Evolutionary conservation across 2,113 vertebrate species (phyloP).

Genomic region (Psittacula cyanocephala): DNA sequence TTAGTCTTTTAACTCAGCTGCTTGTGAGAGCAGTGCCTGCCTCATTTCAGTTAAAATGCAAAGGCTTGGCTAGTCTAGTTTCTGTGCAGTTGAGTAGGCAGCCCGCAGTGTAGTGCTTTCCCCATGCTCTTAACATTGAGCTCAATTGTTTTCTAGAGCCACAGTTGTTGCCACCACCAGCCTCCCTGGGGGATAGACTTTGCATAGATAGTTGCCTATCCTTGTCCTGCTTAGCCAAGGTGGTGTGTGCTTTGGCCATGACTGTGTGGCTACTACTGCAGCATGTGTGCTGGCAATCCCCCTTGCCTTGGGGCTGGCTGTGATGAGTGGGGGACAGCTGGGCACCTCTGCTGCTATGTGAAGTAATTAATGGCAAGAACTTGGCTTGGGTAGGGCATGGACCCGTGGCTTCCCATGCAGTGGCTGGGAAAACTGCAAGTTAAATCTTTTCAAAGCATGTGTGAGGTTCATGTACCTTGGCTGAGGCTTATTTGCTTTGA

Average conservation of each 20-base stretch:
- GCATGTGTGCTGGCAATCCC: background rate
- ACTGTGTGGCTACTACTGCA: background rate
- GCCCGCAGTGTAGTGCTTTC: background rate
- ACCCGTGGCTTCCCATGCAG: background rate
- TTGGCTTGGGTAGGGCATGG: background rate
- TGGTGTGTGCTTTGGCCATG: rapidly evolving
- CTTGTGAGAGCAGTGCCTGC: background rate
- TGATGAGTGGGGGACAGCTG: background rate
- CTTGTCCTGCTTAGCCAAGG: background rate
- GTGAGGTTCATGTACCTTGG: rapidly evolving
- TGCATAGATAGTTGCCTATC: background rate
- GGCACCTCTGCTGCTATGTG: rapidly evolving
- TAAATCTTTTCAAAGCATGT: background rate
- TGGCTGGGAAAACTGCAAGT: background rate
- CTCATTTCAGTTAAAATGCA: background rate
- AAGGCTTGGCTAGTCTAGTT: background rate
- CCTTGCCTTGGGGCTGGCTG: background rate
- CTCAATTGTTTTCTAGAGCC: background rate
- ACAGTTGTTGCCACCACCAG: rapidly evolving
- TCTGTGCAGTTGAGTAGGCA: background rate
- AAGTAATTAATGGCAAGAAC: background rate
- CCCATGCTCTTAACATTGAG: background rate
- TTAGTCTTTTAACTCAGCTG: background rate
- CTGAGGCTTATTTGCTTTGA: background rate
- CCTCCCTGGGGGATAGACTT: background rate